A percentile compares a stretch with the other conserved stretches of the same genome.
Conservation (phyloP, 1,140 invertebrate species). For the Scaptomyza hsui region DNA sequence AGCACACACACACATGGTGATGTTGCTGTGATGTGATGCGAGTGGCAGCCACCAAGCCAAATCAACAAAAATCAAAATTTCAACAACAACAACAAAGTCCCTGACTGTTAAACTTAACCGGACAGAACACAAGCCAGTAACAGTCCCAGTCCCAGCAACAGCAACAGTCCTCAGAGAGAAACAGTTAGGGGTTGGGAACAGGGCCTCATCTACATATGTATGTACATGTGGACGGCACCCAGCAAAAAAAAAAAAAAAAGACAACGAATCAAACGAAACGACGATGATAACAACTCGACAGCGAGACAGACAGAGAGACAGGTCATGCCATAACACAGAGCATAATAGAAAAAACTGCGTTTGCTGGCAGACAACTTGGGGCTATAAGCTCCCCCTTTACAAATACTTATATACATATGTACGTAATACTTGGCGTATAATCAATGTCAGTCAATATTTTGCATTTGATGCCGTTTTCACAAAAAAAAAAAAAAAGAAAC, state of each 20-base stretch:
- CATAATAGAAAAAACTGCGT: conserved; percentile 73
- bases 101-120: conserved; percentile 80
- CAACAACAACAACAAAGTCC: conserved; percentile 80
- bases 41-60: conserved; percentile 79
- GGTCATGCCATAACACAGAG: conserved; percentile 64
- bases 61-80: conserved; percentile 82
- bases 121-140: conserved; percentile 39
- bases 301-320: conserved; percentile 15
- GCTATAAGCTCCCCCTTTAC: conserved; percentile 18
- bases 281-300: conserved; percentile 35
- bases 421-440: conserved; percentile 37
- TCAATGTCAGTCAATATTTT: conserved; percentile 80
- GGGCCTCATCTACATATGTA: conserved; percentile 14
- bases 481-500: too few relatives aligned
- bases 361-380: conserved; percentile 28
- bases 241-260: too few relatives aligned
- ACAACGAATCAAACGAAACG: conserved; percentile 26
- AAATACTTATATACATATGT: conserved; percentile 20
- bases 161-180: not conserved
- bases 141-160: not conserved
- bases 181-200: not conserved
- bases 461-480: conserved; percentile 31
- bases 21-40: conserved; percentile 55
- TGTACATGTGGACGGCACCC: too few relatives aligned
- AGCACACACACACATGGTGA: conserved; percentile 18